Conservation (phyloP, 2,888 invertebrate genomes). For the Hirtodrosophila histrioides region DNA sequence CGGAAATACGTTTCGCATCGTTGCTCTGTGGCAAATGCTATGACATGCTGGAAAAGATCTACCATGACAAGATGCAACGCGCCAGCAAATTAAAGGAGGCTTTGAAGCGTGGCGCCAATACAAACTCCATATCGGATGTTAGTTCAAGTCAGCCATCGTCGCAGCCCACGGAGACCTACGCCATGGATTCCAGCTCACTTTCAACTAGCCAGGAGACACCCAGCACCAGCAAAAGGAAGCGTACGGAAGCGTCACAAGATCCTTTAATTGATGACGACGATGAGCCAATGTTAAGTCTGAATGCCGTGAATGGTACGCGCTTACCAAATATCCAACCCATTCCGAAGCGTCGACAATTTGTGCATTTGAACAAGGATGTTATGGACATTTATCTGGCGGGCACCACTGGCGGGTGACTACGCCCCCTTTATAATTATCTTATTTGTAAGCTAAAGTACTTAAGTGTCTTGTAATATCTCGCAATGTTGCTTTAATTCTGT, state of each 20-base stretch:
- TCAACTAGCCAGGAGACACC: conserved; percentile 6
- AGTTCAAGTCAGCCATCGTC: conserved; percentile 29
- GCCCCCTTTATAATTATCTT: not conserved
- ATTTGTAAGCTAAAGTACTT: not conserved
- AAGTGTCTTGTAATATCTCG: no score
- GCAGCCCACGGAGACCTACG: not conserved
- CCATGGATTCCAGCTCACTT: no score
- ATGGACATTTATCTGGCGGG: conserved; percentile 64
- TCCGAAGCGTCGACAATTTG: conserved; percentile 51
- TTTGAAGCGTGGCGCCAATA: not conserved
- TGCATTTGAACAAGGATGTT: conserved; percentile 38
- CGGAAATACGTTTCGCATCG: conserved; percentile 38
- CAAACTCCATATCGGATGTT: conserved; percentile 53
- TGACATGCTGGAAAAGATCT: conserved; percentile 34
- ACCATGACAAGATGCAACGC: conserved; percentile 34
- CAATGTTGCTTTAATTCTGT: no score
- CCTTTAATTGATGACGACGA: conserved; percentile 35
- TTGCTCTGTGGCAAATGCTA: conserved; percentile 54
- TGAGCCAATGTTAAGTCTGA: conserved; percentile 51
- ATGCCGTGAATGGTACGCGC: conserved; percentile 69
- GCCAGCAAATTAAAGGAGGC: conserved; percentile 15
- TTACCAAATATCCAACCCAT: conserved; percentile 65
- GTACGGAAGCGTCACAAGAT: conserved; percentile 6
- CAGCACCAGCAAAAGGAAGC: conserved; percentile 22
- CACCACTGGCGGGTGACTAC: conserved; percentile 53